Evolutionary conservation across 2,113 vertebrate genomes (phyloP).

Genomic region (Grallaria varia): DNA sequence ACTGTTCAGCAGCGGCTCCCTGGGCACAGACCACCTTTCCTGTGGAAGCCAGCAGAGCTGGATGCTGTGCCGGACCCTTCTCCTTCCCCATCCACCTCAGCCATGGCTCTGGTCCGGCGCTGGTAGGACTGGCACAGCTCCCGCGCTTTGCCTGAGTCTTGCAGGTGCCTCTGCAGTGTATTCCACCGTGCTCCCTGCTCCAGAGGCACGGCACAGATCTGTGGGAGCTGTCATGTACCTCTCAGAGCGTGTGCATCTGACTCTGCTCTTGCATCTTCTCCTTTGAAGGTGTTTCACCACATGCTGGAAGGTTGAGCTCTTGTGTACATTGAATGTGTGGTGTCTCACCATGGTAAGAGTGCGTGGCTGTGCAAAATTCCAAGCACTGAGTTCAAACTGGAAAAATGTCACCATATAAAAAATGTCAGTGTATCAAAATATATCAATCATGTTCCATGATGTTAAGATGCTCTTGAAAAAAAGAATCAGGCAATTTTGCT

Average conservation of each 20-base stretch:
- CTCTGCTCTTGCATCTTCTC: not conserved
- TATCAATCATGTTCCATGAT: not conserved
- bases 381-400: not conserved
- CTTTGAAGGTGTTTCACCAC: not conserved
- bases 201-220: not conserved
- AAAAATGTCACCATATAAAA: not conserved
- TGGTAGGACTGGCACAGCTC: fast-evolving
- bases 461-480: not conserved
- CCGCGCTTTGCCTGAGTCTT: not conserved
- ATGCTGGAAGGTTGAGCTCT: not conserved
- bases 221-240: not conserved
- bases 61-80: not conserved
- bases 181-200: not conserved
- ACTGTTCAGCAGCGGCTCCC: not conserved
- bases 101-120: fast-evolving
- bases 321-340: fast-evolving
- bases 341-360: not conserved
- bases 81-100: fast-evolving
- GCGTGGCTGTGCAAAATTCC: not conserved
- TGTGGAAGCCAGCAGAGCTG: not conserved
- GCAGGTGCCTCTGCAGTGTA: not conserved
- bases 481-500: not conserved
- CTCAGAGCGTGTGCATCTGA: not conserved
- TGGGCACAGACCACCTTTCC: not conserved
- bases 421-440: not conserved